Base-by-base conservation (phyloP, 2,113 vertebrate genomes). In the Peromyscus californicus region DNA sequence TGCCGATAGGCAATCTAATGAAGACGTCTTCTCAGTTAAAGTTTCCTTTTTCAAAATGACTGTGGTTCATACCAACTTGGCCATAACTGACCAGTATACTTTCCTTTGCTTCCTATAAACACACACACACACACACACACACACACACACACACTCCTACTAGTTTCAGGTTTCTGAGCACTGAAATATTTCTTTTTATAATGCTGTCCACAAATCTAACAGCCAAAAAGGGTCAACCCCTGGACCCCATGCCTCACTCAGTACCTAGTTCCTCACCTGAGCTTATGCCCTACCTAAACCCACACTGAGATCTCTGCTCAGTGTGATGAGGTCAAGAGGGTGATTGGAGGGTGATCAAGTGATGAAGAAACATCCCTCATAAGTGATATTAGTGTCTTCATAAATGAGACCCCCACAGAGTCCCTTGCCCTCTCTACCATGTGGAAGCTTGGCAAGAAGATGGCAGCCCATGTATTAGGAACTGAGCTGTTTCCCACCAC, bases 141-240 rank as follows among this genome's bases (percentile, higher is more conserved):
- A 82, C 2, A 59, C 3, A 69, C 36, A 54, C 33, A 74, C 29
- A 36, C 36, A 10, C 36, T 48, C 8, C 51, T 70, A 57, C 15
- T 29, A 78, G 90, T 45, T 51, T 91, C 33, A 51, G 76, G 59
- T 84, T 93, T 83, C 48, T 78, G 70, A 93, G 33, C 54, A 83
- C 67, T 54, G 45, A 84, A 13, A 7, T 59, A 13, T 36, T 84
- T 45, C 1, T 51, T 42, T 76, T 74, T 42, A 12, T n/a, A 33
- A 74, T 36, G 19, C 7, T 80, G 19, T 65, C n/a, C 31, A 48
- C 19, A 90, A 76, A 45, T 70, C 36, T 70, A 92, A 80, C 75
- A 74, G 12, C 3, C 45, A 24, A 48, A 51, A 92, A 94, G 21
- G n/a, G 54, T 1, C 59, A 5, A 67, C 3, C 0, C 61, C 0